phyloP scores from a whole-genome alignment of 1,140 invertebrate species.

The Bombus haemorrhoidalis region DNA sequence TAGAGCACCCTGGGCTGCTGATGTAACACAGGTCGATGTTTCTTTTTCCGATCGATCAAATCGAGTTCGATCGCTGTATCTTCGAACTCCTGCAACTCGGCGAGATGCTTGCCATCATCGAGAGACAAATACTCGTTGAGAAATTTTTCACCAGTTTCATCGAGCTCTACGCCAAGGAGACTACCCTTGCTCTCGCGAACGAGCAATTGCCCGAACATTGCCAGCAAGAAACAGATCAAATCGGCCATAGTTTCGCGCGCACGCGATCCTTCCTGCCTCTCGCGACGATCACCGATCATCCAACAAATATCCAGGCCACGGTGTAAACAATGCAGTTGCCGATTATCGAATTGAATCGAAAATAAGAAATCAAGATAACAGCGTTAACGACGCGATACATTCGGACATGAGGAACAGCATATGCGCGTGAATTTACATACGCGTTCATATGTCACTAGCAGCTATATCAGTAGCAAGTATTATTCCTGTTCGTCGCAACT shows the following conservation, averaged over 20 bases:
- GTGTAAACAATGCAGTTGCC: background rate
- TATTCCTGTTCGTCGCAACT: background rate
- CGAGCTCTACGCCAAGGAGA: constrained; percentile 66
- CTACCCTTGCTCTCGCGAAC: constrained; percentile 47
- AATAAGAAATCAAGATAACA: no score
- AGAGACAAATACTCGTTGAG: constrained; percentile 73
- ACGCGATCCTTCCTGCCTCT: background rate
- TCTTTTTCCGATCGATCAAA: constrained; percentile 71
- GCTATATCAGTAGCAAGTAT: no score
- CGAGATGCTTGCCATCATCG: constrained; percentile 72
- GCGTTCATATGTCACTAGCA: background rate
- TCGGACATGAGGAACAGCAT: background rate
- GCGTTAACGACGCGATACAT: background rate
- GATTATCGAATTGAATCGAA: background rate
- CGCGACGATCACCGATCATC: constrained; percentile 21
- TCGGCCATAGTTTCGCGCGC: constrained; percentile 37
- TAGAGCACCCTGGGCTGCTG: constrained; percentile 76
- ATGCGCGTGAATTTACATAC: no score
- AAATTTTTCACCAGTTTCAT: constrained; percentile 72
- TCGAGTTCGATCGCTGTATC: constrained; percentile 78
- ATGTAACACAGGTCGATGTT: constrained; percentile 54
- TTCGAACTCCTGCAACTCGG: constrained; percentile 72
- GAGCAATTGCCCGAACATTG: constrained; percentile 51
- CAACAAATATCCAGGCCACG: background rate
- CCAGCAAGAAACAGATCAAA: constrained; percentile 48